Base-by-base conservation (phyloP, 2,888 invertebrate genomes). In the Synanthedon andrenaeformis region DNA sequence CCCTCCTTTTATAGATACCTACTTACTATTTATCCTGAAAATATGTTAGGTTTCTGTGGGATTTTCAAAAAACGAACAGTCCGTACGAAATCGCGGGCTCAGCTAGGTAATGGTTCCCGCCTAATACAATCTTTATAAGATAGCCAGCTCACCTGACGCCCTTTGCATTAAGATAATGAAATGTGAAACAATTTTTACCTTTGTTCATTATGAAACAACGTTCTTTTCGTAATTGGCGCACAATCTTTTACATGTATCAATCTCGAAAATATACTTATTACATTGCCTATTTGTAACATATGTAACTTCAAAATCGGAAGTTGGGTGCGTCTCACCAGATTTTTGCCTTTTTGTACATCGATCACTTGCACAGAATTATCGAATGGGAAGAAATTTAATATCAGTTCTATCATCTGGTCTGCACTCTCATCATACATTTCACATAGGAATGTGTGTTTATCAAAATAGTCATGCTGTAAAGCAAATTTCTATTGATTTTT, bases 351-450 rank as follows among this genome's bases (percentile, higher is more conserved):
- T 60, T 85, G 84, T 5, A 89, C 63, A 64, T 93, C 91, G 62
- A 89, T 90, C 79, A 97, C 89, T 90, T 96, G 96, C 35, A 96
- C 88, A 0, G 94, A 92, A 65, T 91, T 91, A 74, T 96, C 96
- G 53, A 89, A 89, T 1, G 93, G 92, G 71, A 90, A 95, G 74
- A 91, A 97, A 61, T 92, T 90, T 49, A 97, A 81, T 56, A 90
- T 82, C 70, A 95, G 93, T 60, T 91, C 91, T 59, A 92, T 90
- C 3, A 92, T 82, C 53, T 91, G 83, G 19, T 91, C 91, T 0
- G 93, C 91, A 57, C 93, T 91, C 62, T 91, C 90, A 68, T 96
- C 95, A 72, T 91, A 95, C 96, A 96, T 97, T 80, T 96, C 95
- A 28, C 93, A 94, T 50, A 91, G 69, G 75, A 94, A 94, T 41